Conservation (phyloP, 2,797 vertebrate genomes). For the Zonotrichia albicollis region DNA sequence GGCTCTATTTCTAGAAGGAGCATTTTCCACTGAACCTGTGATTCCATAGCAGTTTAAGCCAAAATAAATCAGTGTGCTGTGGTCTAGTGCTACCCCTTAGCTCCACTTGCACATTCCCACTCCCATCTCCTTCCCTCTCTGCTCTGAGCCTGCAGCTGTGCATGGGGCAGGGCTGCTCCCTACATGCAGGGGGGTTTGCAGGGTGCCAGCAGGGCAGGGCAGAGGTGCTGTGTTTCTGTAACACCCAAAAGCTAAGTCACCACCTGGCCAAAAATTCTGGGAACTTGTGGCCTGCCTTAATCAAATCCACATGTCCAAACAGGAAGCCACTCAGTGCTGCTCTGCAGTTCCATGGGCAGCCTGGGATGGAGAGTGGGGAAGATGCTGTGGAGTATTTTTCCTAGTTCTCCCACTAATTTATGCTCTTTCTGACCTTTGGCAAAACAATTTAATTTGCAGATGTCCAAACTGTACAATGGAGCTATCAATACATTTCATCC, state of each 20-base stretch:
- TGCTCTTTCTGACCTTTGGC: conserved; percentile 4
- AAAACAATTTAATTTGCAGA: conserved; percentile 7
- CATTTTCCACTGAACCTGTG: conserved; percentile 30
- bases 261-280: conserved; percentile 30
- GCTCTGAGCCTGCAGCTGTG: not conserved
- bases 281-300: conserved; percentile 1
- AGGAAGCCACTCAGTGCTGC: not conserved
- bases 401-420: not conserved
- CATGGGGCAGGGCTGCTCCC: not conserved
- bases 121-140: not conserved
- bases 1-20: not conserved
- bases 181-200: not conserved
- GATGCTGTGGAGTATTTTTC: not conserved
- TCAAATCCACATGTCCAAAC: conserved; percentile 23
- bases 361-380: not conserved
- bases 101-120: not conserved
- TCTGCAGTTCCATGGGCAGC: not conserved
- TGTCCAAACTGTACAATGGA: not conserved
- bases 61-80: not conserved
- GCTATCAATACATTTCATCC: not conserved
- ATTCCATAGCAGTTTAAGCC: conserved; percentile 16
- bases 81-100: not conserved
- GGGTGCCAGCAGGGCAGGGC: not conserved
- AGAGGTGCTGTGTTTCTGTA: not conserved
- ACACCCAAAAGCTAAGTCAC: not conserved